Percentiles rank a stretch among this genome's conserved stretches.
Evolutionary conservation across 2,113 vertebrate genomes (phyloP).

Genomic region (Mustela nigripes): DNA sequence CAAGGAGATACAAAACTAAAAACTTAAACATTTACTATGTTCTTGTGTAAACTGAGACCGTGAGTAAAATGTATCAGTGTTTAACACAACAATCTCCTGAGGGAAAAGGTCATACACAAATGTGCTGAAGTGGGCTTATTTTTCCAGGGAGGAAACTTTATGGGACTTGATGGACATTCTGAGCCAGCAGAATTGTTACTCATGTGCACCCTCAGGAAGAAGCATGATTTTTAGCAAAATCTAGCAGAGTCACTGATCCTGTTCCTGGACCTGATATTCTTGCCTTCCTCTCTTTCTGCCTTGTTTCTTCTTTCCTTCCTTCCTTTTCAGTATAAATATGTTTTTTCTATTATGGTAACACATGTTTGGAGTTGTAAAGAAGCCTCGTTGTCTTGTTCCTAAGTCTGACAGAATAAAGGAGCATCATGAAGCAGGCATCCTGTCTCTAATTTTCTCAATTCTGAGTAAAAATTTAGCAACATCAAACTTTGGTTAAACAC

Average conservation of each 20-base stretch:
- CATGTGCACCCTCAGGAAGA: no score
- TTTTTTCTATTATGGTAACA: not conserved
- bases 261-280: not conserved
- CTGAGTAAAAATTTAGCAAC: not conserved
- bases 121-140: not conserved
- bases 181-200: not conserved
- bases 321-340: not conserved
- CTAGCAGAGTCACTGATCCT: not conserved
- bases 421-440: not conserved
- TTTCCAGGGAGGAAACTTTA: not conserved
- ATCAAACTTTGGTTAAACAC: not conserved
- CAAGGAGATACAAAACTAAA: constrained; percentile 5
- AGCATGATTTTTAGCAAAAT: not conserved
- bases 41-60: not conserved
- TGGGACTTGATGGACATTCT: not conserved
- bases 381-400: not conserved
- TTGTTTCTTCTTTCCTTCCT: not conserved
- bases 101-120: not conserved
- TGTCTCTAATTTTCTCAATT: not conserved
- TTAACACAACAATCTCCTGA: not conserved
- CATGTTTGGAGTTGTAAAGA: not conserved
- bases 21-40: not conserved
- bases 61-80: not conserved
- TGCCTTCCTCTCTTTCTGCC: not conserved
- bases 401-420: not conserved